Conservation (phyloP, 2,888 invertebrate genomes). For the Zelleria hepariella region DNA sequence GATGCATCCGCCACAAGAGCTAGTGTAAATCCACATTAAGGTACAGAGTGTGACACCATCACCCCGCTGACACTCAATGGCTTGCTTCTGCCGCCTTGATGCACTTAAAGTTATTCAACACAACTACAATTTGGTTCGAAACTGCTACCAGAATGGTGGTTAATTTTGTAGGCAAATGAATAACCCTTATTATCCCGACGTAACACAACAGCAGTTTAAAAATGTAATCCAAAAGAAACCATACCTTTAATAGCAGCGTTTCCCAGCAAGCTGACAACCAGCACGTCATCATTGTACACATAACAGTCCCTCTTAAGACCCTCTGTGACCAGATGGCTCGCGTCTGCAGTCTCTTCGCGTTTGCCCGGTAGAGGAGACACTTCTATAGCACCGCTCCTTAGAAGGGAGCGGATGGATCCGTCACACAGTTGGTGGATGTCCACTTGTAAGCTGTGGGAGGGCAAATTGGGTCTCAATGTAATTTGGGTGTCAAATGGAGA, state of each 20-base stretch:
- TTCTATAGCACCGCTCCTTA: conserved; percentile 39
- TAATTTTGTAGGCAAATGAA: no score
- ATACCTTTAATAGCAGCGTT: conserved; percentile 86
- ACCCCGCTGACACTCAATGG: no score
- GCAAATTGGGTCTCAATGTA: no score
- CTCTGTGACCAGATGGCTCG: neutral
- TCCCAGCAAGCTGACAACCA: conserved; percentile 78
- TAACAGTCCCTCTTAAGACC: conserved; percentile 2
- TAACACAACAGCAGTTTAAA: no score
- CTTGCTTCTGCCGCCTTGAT: no score
- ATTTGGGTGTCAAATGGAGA: no score
- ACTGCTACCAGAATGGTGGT: no score
- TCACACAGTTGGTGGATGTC: conserved; percentile 39
- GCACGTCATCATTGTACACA: conserved; percentile 41
- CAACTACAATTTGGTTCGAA: no score
- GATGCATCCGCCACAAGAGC: conserved; percentile 37
- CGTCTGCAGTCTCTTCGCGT: neutral
- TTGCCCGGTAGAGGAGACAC: conserved; percentile 11
- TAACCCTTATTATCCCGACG: no score
- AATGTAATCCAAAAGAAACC: no score
- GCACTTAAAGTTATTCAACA: no score
- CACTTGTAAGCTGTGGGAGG: conserved; percentile 8
- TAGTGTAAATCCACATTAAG: conserved; percentile 32
- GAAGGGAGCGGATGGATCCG: conserved; percentile 28
- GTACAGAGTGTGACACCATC: no score